These are phyloP conservation scores for Xanthorhoe designata DNA, from an alignment of 2,888 invertebrate genomes.

Conservation along the genomic window DNA sequence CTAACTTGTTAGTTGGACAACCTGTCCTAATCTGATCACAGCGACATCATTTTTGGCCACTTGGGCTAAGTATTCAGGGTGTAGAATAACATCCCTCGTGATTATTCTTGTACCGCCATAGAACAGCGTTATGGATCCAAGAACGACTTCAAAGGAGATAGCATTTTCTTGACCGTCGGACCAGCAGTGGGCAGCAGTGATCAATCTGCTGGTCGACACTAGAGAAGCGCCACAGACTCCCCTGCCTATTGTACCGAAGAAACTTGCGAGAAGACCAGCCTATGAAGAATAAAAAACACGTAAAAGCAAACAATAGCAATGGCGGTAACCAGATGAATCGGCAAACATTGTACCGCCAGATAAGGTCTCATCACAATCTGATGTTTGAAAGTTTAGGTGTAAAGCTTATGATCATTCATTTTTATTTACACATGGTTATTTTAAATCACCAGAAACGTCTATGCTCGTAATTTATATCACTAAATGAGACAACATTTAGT, in stretches of 20 bases:
- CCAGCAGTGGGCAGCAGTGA: slow-evolving; percentile 59
- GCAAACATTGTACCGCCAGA: too few species aligned
- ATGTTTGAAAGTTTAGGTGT: too few species aligned
- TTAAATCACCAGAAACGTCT: too few species aligned
- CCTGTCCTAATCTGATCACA: slow-evolving; percentile 43
- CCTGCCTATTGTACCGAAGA: not conserved
- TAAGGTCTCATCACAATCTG: too few species aligned
- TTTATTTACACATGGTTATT: too few species aligned
- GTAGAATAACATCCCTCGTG: slow-evolving; percentile 47
- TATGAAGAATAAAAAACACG: slow-evolving; percentile 7
- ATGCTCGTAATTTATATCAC: too few species aligned
- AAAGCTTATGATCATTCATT: not conserved
- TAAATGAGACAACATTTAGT: too few species aligned
- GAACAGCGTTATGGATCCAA: slow-evolving; percentile 56
- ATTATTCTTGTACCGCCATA: slow-evolving; percentile 52
- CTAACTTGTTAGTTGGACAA: slow-evolving; percentile 44
- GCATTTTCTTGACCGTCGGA: slow-evolving; percentile 55
- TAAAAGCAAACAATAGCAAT: too few species aligned
- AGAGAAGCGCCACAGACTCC: slow-evolving; percentile 59
- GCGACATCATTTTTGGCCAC: slow-evolving; percentile 56
- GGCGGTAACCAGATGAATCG: too few species aligned
- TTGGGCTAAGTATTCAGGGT: slow-evolving; percentile 24
- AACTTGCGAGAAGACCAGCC: slow-evolving; percentile 44
- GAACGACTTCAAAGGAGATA: slow-evolving; percentile 50
- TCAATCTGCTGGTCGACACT: slow-evolving; percentile 40